Evolutionary conservation across 2,113 vertebrate genomes (phyloP), one percentile per base, ranked within the genome.

Genomic region (Naja naja): DNA sequence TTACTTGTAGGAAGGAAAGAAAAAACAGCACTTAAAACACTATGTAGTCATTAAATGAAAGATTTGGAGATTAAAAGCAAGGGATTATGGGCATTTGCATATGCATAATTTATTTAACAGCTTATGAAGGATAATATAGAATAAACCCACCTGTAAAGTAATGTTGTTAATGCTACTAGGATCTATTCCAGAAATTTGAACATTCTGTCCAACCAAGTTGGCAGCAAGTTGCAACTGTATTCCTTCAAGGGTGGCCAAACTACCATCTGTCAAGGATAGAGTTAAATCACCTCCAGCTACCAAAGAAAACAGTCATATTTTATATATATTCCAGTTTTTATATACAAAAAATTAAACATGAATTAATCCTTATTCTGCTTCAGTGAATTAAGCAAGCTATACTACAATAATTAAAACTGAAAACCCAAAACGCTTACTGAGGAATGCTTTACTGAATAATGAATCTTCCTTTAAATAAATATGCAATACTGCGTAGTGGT

Each of bases 151-250:
- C 98, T 99, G 99, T 58, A 99, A 93, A 0, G 99, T 99, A 97
- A 99, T 99, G 95, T 99, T 99, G 97, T 99, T 99, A 96, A 99
- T 99, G 97, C 98, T 98, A 94, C 98, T 97, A 90, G 99, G 94
- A 90, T 99, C 99, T 52, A 99, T 98, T 94, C 99, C 99, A 39
- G 99, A 99, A 96, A 99, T 99, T 96, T 99, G 99, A 88, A 99
- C 98, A 16, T 99, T 99, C 39, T 99, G 99, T 93, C 99, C 99
- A 93, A 99, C 98, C 89, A 99, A 96, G 96, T 98, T 99, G 23
- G 98, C 98, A 22, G 98, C 99, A 94, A 99, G 94, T 95, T 99
- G 99, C 91, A 99, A 96, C 94, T 99, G 99, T 97, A 99, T 99
- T 91, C 99, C 99, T 88, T 99, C 99, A 94, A 99, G 97, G 7